A percentile compares a stretch with the other conserved stretches of the same genome.
Evolutionary conservation across 2,888 invertebrate genomes (phyloP).

Genomic region (Drosophila ezoana): DNA sequence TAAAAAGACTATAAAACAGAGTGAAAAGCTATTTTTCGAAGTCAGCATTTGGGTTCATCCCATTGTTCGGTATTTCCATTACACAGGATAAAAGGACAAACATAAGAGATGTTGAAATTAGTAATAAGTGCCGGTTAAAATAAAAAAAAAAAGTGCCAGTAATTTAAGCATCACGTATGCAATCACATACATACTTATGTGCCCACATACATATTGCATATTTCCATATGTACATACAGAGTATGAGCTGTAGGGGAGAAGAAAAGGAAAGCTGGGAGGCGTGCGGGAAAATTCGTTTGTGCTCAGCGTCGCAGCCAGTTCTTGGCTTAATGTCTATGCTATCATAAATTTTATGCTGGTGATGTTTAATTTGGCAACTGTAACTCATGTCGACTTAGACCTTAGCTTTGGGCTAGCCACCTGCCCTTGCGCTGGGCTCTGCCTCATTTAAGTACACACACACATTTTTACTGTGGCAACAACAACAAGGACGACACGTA

Average conservation of each 20-base stretch:
- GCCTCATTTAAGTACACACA: constrained; percentile 53
- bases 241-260: background rate
- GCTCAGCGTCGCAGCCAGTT: constrained; percentile 23
- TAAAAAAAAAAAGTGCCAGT: constrained; percentile 1
- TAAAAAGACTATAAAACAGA: background rate
- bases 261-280: constrained; percentile 9
- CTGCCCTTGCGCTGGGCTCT: constrained; percentile 12
- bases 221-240: background rate
- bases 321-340: constrained; percentile 67
- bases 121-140: constrained; percentile 1
- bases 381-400: constrained; percentile 76
- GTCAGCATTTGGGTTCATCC: background rate
- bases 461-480: constrained; percentile 51
- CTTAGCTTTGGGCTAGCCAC: constrained; percentile 39
- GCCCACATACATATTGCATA: background rate
- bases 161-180: constrained; percentile 4
- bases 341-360: constrained; percentile 80
- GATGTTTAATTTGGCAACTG: constrained; percentile 82
- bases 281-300: constrained; percentile 49
- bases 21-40: background rate
- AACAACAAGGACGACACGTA: constrained; percentile 43
- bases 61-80: background rate
- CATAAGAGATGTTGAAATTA: background rate
- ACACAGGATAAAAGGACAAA: background rate
- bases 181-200: background rate